Evolutionary conservation across 1,140 invertebrate genomes (phyloP).

Genomic region (Caenorhabditis tropicalis): DNA sequence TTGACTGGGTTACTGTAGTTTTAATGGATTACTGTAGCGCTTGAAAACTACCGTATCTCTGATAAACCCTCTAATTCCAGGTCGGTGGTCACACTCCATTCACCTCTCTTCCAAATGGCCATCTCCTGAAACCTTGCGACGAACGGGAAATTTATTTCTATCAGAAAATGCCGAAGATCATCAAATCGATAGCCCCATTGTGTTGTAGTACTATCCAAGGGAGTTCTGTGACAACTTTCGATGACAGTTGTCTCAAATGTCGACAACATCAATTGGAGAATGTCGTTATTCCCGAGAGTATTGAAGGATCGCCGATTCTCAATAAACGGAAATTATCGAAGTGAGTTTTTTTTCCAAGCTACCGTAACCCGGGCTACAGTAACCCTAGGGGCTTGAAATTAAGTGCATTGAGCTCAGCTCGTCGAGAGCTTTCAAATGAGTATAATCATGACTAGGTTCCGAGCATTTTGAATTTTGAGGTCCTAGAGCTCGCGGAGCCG

Average conservation of each 20-base stretch:
- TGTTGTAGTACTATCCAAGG: constrained; percentile 46
- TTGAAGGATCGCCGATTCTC: constrained; percentile 21
- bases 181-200: constrained; percentile 35
- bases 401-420: too few species aligned
- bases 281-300: constrained; percentile 1
- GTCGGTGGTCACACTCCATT: constrained; percentile 50
- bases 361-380: too few species aligned
- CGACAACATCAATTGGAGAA: constrained; percentile 8
- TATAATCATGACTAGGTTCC: too few species aligned
- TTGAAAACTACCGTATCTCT: neutral
- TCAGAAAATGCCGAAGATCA: constrained; percentile 34
- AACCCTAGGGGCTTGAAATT: too few species aligned
- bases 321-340: constrained; percentile 36
- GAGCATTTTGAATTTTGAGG: too few species aligned
- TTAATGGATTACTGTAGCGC: too few species aligned
- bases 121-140: constrained; percentile 48
- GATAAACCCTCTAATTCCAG: constrained; percentile 4
- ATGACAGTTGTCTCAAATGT: neutral
- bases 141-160: constrained; percentile 48
- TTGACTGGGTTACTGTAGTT: too few species aligned
- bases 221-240: constrained; percentile 12
- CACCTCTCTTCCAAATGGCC: constrained; percentile 48
- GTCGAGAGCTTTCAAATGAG: too few species aligned
- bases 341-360: constrained; percentile 43
- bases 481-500: too few species aligned